Base-by-base conservation (phyloP, 1,140 invertebrate species). In the Onthophagus taurus region DNA sequence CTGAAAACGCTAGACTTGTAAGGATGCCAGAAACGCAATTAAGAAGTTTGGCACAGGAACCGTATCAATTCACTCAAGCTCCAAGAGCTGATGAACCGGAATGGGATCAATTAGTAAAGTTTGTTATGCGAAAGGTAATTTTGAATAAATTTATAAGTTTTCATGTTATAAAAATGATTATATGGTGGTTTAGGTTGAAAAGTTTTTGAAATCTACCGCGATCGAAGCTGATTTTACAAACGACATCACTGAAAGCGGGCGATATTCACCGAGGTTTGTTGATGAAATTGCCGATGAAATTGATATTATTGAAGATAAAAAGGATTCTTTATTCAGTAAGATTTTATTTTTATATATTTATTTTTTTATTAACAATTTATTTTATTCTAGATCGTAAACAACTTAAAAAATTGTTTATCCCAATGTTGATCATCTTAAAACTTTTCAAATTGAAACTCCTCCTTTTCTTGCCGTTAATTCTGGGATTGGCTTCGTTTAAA, bases 401-500 rank as follows among this genome's bases (percentile, higher is more conserved):
- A 59, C 63, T 88, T 37, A 85, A 82, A 71, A 86, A 82, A 57
- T 68, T 89, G n/a, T 77, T 89, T 51, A 81, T 89, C 47, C 85
- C 84, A 0, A 74, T 88, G 71, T 62, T 89, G 52, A 61, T 89
- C 44, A 76, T 89, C 38, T 60, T 89, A 43, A 89, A 89, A 60
- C 69, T 89, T 33, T 88, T 89, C 72, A 89, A 89, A 61, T 54
- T 89, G 54, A 89, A 88, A 53, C 65, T 89, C 12, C 65, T 89
- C 1, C 67, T 88, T 2, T 85, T 89, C 65, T 59, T 89, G 55
- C 85, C 85, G 1, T 69, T 88, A 47, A 85, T 89, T 35, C 67
- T 89, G 19, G 84, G 85, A 8, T 64, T 89, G 44, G 84, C 80
- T 6, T 85, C 84, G 14, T 83, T 89, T 57, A 87, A 89, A 64